Evolutionary conservation across 2,113 vertebrate genomes (phyloP), one percentile per base, ranked within the genome.

Genomic region (Eleginops maclovinus): DNA sequence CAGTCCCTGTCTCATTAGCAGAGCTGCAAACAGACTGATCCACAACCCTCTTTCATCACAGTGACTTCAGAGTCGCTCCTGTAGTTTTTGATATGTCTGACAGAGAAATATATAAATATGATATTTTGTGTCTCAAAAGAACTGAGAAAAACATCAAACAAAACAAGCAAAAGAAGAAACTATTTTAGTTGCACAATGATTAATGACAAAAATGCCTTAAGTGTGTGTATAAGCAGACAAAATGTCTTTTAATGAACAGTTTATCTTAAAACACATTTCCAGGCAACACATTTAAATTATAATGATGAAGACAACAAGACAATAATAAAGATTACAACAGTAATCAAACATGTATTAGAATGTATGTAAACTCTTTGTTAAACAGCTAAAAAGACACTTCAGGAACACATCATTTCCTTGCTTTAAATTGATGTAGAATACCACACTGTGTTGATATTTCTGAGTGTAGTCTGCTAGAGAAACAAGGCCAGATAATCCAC

Each of bases 1-100:
- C 15, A 54, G 41, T 75, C 74, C 24, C 63, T 21, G 62, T 79
- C 60, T 84, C 79, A 80, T 58, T 76, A 74, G 60, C 41, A 8
- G 71, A 50, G 65, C 63, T 21, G 21, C 47, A 46, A 54, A 40
- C 60, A 64, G 10, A 8, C 56, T 0, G 28, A 16, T 54, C 59
- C 47, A 53, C 77, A 66, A 21, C 24, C 44, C n/a, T 79, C 53
- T 70, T 72, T 67, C 73, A 72, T 71, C 40, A 26, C 26, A 26
- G 74, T 14, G 46, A 41, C 65, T 47, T 70, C 53, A 43, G 10
- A 50, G 51, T 9, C 0, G n/a, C 21, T 56, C 19, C 21, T 15
- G n/a, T 17, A 53, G 68, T 4, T 8, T 81, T 68, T 83, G 62
- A 60, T 81, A 47, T 31, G 10, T 66, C 16, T 63, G 62, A 44